Conservation (phyloP, 92 coral and sea anemone genomes). For the Epizoanthus illoricatus region DNA sequence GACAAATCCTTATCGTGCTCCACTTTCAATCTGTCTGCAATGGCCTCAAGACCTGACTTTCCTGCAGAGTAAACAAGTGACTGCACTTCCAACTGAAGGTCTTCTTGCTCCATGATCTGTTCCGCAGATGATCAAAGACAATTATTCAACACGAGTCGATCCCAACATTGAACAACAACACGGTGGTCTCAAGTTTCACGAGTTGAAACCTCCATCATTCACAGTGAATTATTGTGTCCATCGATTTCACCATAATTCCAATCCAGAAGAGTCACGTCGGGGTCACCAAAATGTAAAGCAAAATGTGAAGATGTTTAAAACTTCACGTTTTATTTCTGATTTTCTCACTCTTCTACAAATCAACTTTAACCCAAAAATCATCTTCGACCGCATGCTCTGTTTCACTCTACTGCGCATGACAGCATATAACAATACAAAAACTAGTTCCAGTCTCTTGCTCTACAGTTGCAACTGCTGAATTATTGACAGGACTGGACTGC, state of each 20-base stretch:
- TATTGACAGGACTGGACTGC: too few relatives aligned
- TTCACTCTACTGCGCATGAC: too few relatives aligned
- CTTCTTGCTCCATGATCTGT: conserved; percentile 23
- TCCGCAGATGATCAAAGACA: too few relatives aligned
- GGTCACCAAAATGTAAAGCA: conserved; percentile 38
- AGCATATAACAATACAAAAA: too few relatives aligned
- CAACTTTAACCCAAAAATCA: too few relatives aligned
- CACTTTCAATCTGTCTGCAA: conserved; percentile 14
- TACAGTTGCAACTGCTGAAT: too few relatives aligned
- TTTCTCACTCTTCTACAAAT: too few relatives aligned
- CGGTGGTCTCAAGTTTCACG: neutral
- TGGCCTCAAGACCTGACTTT: neutral
- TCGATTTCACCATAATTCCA: neutral
- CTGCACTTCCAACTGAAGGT: conserved; percentile 8
- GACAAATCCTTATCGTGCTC: conserved; percentile 15
- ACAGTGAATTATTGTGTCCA: neutral
- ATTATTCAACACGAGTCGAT: neutral
- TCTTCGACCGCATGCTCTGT: too few relatives aligned
- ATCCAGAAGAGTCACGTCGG: neutral
- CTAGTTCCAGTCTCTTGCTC: too few relatives aligned
- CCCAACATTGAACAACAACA: neutral
- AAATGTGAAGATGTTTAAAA: neutral
- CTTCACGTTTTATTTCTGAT: too few relatives aligned
- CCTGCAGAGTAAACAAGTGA: neutral
- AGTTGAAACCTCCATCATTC: conserved; percentile 9